These are phyloP conservation scores for Hypsibius dujardini DNA, from an alignment of 1,140 invertebrate genomes.

Conservation along the genomic window DNA sequence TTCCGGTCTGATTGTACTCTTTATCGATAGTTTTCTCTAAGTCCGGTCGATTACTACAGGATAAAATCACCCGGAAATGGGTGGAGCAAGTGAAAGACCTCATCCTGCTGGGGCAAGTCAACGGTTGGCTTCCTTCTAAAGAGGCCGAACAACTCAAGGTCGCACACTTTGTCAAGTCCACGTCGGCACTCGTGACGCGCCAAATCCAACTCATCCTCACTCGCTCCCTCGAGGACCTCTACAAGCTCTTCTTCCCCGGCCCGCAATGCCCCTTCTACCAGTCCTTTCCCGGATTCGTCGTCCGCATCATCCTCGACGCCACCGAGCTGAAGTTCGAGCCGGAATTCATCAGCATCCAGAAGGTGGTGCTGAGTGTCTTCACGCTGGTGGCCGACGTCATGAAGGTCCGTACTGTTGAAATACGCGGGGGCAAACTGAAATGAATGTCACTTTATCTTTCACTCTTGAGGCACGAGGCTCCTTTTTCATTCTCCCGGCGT, in stretches of 20 bases:
- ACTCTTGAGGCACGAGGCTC: too few relatives aligned
- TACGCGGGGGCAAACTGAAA: too few relatives aligned
- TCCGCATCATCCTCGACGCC: slow-evolving; percentile 48
- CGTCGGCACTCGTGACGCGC: background rate
- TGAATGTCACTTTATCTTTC: too few relatives aligned
- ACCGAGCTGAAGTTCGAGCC: slow-evolving; percentile 57
- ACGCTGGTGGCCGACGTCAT: slow-evolving; percentile 1
- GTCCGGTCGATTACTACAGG: background rate
- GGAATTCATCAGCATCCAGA: slow-evolving; percentile 51
- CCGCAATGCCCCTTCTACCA: background rate
- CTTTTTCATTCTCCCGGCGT: too few relatives aligned
- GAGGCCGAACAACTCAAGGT: background rate
- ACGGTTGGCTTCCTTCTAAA: slow-evolving; percentile 11
- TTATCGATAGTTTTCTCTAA: too few relatives aligned
- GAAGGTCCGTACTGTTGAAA: background rate
- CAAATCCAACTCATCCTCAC: slow-evolving; percentile 6
- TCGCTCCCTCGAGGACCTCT: background rate
- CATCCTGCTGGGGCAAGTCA: slow-evolving; percentile 11
- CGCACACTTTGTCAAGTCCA: background rate
- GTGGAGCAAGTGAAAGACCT: slow-evolving; percentile 15
- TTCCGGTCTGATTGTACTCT: too few relatives aligned
- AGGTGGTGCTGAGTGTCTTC: slow-evolving; percentile 45
- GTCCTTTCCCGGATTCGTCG: slow-evolving; percentile 46
- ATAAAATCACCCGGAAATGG: slow-evolving; percentile 14
- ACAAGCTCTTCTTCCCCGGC: background rate